Evolutionary conservation across 2,797 vertebrate genomes (phyloP), one percentile per base, ranked within the genome.

Genomic region (Glossophaga mutica): DNA sequence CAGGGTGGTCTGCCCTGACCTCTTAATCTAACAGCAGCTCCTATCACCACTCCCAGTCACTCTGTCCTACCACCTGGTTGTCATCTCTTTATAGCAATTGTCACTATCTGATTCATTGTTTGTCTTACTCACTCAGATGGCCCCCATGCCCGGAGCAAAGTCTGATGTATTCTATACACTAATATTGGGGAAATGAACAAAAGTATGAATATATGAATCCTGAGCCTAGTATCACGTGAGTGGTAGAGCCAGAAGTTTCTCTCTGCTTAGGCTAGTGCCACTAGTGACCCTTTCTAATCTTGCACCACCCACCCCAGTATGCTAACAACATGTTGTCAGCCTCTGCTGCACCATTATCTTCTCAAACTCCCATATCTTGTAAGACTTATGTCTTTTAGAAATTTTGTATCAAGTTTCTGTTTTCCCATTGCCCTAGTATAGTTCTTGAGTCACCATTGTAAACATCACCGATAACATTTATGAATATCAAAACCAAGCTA

Each of bases 401-500:
- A 79, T 84, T 68, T 32, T 52, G 21, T 39, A 39, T 22, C 81
- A 85, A 37, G 5, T 5, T 74, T 92, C 44, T 9, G 26, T 44
- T 42, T 21, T 15, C 15, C 73, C 42, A 22, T 37, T 42, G 16
- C 44, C 39, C n/a, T 71, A 6, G 37, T 48, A 67, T 48, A 90
- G 10, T 62, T 90, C 62, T 87, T 93, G 44, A 81, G 32, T 76
- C 70, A 77, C 1, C 7, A 34, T 94, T 78, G 73, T 83, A 83
- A 92, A 42, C 44, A 48, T 82, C 67, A 86, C 81, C 57, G 79
- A 86, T 48, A 81, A 82, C 44, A 62, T 46, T 94, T 68, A 76
- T 68, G 62, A 91, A 87, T 67, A 91, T 55, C 78, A 83, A 89
- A 92, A 86, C 39, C 86, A 95, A 65, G 70, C 59, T 59, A 34